Evolutionary conservation across 2,113 vertebrate species (phyloP), one percentile per base, ranked within the genome.

Genomic region (Donacobius atricapilla): DNA sequence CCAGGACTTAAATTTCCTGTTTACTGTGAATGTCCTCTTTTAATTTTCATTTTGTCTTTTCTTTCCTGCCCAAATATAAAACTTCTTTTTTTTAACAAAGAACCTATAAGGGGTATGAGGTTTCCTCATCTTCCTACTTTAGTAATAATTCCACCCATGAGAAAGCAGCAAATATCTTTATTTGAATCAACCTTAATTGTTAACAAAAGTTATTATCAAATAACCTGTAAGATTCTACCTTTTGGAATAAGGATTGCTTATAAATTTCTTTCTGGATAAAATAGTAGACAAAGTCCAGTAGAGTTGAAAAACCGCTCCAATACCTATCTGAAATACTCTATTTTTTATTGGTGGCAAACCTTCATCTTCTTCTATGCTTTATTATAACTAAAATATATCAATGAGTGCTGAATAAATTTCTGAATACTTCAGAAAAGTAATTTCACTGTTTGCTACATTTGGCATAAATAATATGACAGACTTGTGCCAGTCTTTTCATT

Each of bases 11-110:
- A 18, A 50, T 51, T 6, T 4, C 22, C 4, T 37, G 68, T 69
- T 35, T 81, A 11, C 11, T 9, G 20, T 22, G 7, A 57, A 57
- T 0, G 0, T 51, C 2, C 2, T 42, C 3, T 73, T 72, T 44
- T 4, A 57, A n/a, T 58, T 75, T 47, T 57, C 48, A 17, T 42
- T 69, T 64, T 51, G 2, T 3, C 21, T 40, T 81, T 45, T 21
- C n/a, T 60, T 14, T 7, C 3, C 3, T 6, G 4, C 4, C 19
- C 4, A 39, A 37, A 17, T 56, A 13, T 18, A 60, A 40, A 19
- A 10, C 0, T 4, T 39, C 15, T 47, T n/a, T 15, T n/a, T 5
- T 48, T 28, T 7, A 61, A 24, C 9, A 23, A 6, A 13, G 6
- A 25, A 8, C 2, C 12, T 48, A 13, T 33, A 66, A 64, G 11